Conservation (phyloP, 2,113 vertebrate species). For the Etheostoma spectabile region DNA sequence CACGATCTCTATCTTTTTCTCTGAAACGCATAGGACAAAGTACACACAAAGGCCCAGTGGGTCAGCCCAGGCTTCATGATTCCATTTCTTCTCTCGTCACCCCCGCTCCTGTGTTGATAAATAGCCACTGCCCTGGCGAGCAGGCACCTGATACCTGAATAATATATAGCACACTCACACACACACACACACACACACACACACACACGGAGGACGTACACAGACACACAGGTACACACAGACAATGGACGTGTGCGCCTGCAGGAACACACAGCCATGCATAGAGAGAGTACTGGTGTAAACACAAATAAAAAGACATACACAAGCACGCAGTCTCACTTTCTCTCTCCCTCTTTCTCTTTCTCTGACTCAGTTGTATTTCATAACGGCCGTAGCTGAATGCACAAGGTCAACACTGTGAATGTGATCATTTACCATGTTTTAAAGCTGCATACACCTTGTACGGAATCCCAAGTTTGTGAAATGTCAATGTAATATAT, state of each 20-base stretch:
- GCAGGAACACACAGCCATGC: not conserved
- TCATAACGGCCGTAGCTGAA: not conserved
- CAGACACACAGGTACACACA: not conserved
- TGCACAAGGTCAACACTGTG: not conserved
- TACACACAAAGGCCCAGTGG: conserved; percentile 3
- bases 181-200: conserved; percentile 9
- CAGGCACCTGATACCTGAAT: conserved; percentile 56
- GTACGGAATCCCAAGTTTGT: not conserved
- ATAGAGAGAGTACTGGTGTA: not conserved
- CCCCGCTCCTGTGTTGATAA: conserved; percentile 46
- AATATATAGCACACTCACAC: conserved; percentile 44
- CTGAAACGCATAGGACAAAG: too few relatives aligned
- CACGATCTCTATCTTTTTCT: not conserved
- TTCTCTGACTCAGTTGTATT: not conserved
- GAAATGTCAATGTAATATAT: too few relatives aligned
- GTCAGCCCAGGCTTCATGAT: conserved; percentile 42
- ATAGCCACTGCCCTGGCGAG: conserved; percentile 28
- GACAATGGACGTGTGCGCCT: not conserved
- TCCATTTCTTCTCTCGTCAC: conserved; percentile 48
- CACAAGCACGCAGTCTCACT: not conserved
- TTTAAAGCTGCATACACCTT: not conserved
- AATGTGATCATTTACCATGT: not conserved
- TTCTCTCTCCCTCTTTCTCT: not conserved
- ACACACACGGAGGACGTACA: not conserved
- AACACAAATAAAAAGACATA: not conserved